These are phyloP conservation scores for Drosophila ambigua DNA, from an alignment of 1,140 invertebrate species.

Conservation along the genomic window DNA sequence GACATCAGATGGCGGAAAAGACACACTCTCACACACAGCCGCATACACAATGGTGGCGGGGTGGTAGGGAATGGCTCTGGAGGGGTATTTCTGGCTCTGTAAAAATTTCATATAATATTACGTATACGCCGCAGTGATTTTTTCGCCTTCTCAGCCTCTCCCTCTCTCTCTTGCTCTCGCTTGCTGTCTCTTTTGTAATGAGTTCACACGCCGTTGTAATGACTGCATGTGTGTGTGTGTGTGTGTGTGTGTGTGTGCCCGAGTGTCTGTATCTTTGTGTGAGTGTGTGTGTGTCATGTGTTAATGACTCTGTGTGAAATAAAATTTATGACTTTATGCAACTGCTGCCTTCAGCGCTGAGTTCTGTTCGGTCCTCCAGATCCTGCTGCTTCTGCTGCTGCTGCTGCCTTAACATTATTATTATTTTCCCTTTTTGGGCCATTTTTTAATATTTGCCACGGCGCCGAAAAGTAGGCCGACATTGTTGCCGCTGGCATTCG, in stretches of 20 bases:
- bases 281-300: conserved; percentile 69
- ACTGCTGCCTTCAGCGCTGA: conserved; percentile 64
- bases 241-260: conserved; percentile 12
- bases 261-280: not conserved
- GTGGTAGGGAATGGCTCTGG: conserved; percentile 12
- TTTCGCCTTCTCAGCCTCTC: not conserved
- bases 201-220: conserved; percentile 75
- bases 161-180: not conserved
- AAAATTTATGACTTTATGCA: conserved; percentile 82
- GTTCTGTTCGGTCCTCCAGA: conserved; percentile 17
- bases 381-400: conserved; percentile 8
- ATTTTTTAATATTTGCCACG: conserved; percentile 77
- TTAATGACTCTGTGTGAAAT: conserved; percentile 82
- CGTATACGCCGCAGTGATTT: conserved; percentile 78
- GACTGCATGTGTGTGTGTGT: conserved; percentile 14
- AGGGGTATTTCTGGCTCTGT: conserved; percentile 15
- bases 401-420: conserved; percentile 57
- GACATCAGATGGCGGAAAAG: conserved; percentile 64
- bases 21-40: conserved; percentile 22
- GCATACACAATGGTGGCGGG: conserved; percentile 1
- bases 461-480: conserved; percentile 76
- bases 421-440: conserved; percentile 54
- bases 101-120: conserved; percentile 73
- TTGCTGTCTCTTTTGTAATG: conserved; percentile 66
- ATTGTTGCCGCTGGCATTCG: conserved; percentile 78